Evolutionary conservation across 2,797 vertebrate genomes (phyloP), one percentile per base, ranked within the genome.

Genomic region (Phataginus tetradactyla): DNA sequence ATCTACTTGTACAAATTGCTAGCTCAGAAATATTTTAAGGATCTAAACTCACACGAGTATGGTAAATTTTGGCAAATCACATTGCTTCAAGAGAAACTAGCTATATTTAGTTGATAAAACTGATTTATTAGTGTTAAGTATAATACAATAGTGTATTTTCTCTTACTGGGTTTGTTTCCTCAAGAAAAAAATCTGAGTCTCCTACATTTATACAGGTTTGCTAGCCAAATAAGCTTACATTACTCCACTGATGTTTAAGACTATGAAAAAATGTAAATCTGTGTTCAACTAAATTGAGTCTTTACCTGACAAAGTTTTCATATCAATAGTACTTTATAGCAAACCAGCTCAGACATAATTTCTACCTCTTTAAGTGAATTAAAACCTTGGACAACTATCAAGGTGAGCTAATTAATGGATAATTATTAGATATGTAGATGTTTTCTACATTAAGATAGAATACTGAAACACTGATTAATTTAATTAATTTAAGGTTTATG

Each of bases 261-360:
- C 84, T 59, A 75, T 63, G 9, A 92, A 75, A 79, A 81, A 86
- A 86, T 61, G 55, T 86, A 86, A 86, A 90, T 74, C 74, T 92
- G 51, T 74, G 32, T 79, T 93, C 25, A 80, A 45, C 13, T 45
- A 77, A 91, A 72, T 78, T 79, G 42, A 94, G 57, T 93, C 78
- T 59, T 89, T 77, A 81, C n/a, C 61, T 91, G 66, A 85, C 63
- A 78, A 79, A 83, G 9, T 78, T 78, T 88, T 94, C 69, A 8
- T 61, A 53, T 61, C 55, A 75, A 89, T 71, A 90, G 53, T 90
- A 68, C 55, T 91, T 96, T 68, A 42, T 20, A 66, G 32, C 78
- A n/a, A 93, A 81, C 21, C 45, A 78, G 34, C 37, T 83, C 85
- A 85, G 59, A 79, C 32, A 80, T 39, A 51, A 85, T 68, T 94